Evolutionary conservation across 1,140 invertebrate genomes (phyloP), one percentile per base, ranked within the genome.

Genomic region (Drosophila ironensis): DNA sequence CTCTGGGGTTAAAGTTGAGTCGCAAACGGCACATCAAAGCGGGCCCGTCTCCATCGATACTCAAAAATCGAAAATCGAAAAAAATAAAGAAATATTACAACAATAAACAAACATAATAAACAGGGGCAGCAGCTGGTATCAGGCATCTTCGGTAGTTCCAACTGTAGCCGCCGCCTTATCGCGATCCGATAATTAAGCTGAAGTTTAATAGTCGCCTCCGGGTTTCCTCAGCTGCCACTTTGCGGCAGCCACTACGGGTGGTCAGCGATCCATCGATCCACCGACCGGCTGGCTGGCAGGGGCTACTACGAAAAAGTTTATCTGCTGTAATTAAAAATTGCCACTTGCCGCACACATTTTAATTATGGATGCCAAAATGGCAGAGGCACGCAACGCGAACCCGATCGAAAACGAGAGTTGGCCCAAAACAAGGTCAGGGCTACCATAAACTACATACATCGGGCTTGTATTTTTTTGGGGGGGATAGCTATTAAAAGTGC

Each of bases 111-210:
- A 54, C 28, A 50, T 66, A 59, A 48, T 28, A 46, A 48, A 30
- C 33, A 40, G 61, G 25, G 68, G 17, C 69, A 63, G 72, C 38
- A 27, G 68, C 17, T 5, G 9, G 27, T 27, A 44, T 41, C 20
- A 30, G 30, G 33, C 22, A 40, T 53, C 38, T 16, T 5, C 20
- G 57, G 14, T 22, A 63, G 41, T 47, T 38, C 17, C 40, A 61
- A 46, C 56, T 61, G 33, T 48, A 60, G 56, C 48, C 48, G 53
- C 73, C 56, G 63, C 63, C 44, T 57, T 80, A 80, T 80, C 67
- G 71, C 60, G 42, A n/a, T n/a, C n/a, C n/a, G n/a, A 76, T 81
- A 82, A 81, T 82, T 81, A 81, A 72, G n/a, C 48, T 37, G 67
- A 56, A 67, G 59, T 51, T 67, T 56, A 69, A 80, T 61, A 51